phyloP scores from a whole-genome alignment of 2,797 vertebrate species.

The Astyanax mexicanus region DNA sequence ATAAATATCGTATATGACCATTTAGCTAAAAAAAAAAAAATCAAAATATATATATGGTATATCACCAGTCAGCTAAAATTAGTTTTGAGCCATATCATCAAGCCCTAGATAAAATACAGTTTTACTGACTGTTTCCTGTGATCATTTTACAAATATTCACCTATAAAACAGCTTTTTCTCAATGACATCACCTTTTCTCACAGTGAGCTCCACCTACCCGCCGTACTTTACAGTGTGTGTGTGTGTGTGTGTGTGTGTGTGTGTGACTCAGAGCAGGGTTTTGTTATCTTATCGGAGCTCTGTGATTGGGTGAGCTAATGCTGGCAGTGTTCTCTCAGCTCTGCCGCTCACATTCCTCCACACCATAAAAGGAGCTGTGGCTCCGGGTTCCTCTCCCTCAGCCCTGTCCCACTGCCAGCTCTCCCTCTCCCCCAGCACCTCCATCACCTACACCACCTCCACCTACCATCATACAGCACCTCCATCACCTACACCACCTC shows the following conservation, averaged over 20 bases:
- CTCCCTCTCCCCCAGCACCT: constrained; percentile 19
- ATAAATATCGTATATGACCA: no score
- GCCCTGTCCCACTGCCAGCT: constrained; percentile 37
- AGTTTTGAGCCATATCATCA: no score
- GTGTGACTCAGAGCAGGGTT: constrained; percentile 18
- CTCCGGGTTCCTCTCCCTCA: constrained; percentile 34
- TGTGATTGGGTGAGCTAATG: constrained; percentile 70
- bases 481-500: no score
- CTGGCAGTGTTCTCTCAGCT: constrained; percentile 68
- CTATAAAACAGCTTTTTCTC: background rate
- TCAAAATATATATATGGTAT: no score
- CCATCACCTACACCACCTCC: no score
- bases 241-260: background rate
- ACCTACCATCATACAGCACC: no score
- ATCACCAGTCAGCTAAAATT: no score
- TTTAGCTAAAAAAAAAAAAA: no score
- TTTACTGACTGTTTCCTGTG: no score
- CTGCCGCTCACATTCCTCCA: constrained; percentile 63
- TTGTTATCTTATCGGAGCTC: constrained; percentile 85
- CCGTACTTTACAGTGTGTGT: background rate
- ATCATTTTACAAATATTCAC: no score
- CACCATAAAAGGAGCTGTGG: constrained; percentile 67
- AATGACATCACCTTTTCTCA: background rate
- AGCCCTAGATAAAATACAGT: no score
- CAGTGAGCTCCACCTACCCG: background rate